Evolutionary conservation across 2,888 invertebrate species (phyloP).

Genomic region (Zelleria hepariella): DNA sequence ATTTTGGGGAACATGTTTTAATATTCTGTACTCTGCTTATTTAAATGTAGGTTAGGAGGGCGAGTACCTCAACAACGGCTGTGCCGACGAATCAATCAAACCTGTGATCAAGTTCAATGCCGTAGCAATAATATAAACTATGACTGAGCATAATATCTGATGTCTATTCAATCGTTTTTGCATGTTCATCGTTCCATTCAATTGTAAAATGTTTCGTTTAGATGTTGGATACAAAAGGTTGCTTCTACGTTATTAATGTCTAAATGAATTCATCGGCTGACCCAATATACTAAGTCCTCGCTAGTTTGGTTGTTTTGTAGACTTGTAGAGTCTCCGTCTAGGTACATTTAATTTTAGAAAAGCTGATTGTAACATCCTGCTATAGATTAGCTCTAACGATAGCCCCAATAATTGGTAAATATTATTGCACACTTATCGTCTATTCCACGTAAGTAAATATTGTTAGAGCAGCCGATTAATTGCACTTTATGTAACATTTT

Average conservation of each 20-base stretch:
- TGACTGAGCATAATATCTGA: slow-evolving; percentile 28
- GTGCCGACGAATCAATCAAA: slow-evolving; percentile 3
- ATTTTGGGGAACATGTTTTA: too few species aligned
- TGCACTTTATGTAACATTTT: neutral
- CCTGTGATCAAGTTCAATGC: slow-evolving; percentile 38
- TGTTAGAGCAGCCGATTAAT: neutral
- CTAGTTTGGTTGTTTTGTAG: neutral
- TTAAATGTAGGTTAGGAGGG: neutral
- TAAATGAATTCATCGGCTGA: neutral
- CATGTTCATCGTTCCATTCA: slow-evolving; percentile 4
- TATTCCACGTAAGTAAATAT: neutral
- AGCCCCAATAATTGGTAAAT: neutral
- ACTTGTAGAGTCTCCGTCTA: neutral
- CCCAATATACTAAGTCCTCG: too few species aligned
- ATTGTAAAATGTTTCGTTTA: slow-evolving; percentile 1
- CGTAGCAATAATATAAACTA: slow-evolving; percentile 32
- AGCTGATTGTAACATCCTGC: neutral
- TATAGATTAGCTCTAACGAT: neutral
- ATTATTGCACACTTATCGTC: neutral
- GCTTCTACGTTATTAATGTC: neutral
- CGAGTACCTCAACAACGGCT: neutral
- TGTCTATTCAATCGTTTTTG: neutral
- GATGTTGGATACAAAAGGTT: neutral
- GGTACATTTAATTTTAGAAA: neutral
- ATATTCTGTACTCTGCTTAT: too few species aligned